phyloP scores from a whole-genome alignment of 2,888 invertebrate species.

The Hirtodrosophila trivittata region DNA sequence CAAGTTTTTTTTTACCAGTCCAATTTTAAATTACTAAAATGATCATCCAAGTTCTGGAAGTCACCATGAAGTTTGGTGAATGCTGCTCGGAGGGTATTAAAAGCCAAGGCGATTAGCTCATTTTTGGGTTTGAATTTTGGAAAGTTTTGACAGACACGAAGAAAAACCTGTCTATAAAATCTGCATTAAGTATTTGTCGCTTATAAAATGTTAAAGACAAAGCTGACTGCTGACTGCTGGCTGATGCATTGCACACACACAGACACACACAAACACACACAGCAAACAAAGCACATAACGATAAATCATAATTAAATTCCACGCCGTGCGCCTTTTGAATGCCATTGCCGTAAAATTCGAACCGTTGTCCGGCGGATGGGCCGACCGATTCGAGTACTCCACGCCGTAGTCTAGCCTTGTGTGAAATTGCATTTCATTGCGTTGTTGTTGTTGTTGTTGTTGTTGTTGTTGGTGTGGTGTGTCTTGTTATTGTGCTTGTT shows the following conservation, averaged over 20 bases:
- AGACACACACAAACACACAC: not conserved
- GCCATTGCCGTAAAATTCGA: slow-evolving; percentile 19
- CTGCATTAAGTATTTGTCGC: slow-evolving; percentile 18
- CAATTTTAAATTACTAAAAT: too few relatives aligned
- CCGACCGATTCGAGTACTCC: not conserved
- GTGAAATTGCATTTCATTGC: slow-evolving; percentile 72
- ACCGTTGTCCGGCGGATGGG: slow-evolving; percentile 14
- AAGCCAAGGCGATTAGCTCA: slow-evolving; percentile 35
- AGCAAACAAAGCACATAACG: slow-evolving; percentile 14
- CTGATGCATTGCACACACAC: not conserved
- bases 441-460: slow-evolving; percentile 41
- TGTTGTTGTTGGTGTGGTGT: slow-evolving; percentile 18
- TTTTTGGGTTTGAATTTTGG: slow-evolving; percentile 2
- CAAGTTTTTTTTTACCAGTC: too few relatives aligned
- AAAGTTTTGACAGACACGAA: slow-evolving; percentile 44
- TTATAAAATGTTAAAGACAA: slow-evolving; percentile 10
- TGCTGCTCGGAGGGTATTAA: too few relatives aligned
- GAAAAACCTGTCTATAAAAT: slow-evolving; percentile 42
- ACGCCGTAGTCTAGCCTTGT: slow-evolving; percentile 60
- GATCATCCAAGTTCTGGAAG: too few relatives aligned
- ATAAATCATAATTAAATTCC: slow-evolving; percentile 76
- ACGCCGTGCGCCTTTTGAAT: slow-evolving; percentile 45
- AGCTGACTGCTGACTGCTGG: not conserved
- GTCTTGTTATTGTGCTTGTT: slow-evolving; percentile 14
- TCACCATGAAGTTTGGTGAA: too few relatives aligned